Base-by-base conservation (phyloP, 2,113 vertebrate genomes). In the Leptobrachium leishanense region DNA sequence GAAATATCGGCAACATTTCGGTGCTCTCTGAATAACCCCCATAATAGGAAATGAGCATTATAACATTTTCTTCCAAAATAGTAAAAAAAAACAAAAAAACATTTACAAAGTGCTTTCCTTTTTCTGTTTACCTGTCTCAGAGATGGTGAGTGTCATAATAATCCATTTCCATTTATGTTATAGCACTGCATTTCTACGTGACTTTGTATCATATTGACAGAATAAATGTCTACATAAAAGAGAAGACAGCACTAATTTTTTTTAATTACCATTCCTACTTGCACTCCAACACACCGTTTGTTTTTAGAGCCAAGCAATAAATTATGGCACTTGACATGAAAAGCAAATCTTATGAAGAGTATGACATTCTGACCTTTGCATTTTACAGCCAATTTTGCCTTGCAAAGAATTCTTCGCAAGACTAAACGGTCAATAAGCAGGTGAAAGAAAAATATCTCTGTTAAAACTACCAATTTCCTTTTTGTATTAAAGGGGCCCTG, bases 251-350 rank as follows among this genome's bases (percentile, higher is more conserved):
- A 55, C 6, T 39, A 77, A 78, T 43, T 2, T 59, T 77, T 31
- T 84, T 68, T 4, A 73, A 81, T 82, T 8, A 42, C 53, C 9
- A 2, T 43, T 63, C 46, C 62, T 81, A 1, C 54, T 79, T 83
- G 55, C 13, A 55, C 15, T 1, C 8, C 44, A 57, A 83, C 68
- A 68, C 53, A 13, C 50, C 62, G 43, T 57, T 43, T 84, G 54
- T 3, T 55, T 55, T 6, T 78, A 8, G 46, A 43, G 11, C 43
- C 62, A 31, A 5, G 63, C 69, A 69, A 74, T 54, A 77, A 75
- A 74, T 3, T 57, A 20, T 63, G 9, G 1, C 0, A 0, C 2
- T 55, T n/a, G 72, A 71, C n/a, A 39, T 72, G 50, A 57, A 2
- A 31, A 62, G 74, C 9, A 72, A 6, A 1, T 63, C 20, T 0